Conservation (phyloP, 2,888 invertebrate genomes). For the Drosophila engyochracea region DNA sequence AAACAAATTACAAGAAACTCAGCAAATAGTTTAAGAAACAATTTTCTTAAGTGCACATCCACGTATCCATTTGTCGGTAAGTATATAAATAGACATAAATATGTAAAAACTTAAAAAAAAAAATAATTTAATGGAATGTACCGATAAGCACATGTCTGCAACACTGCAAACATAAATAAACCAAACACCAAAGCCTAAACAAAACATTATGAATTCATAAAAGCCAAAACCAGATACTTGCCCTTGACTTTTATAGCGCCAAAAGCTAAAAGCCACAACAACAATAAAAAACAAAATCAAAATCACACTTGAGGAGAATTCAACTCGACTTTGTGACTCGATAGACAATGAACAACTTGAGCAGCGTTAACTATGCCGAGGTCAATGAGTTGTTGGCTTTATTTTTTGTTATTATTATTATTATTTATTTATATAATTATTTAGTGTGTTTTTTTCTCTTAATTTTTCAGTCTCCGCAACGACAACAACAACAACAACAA, state of each 20-base stretch:
- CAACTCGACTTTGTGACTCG: slow-evolving; percentile 19
- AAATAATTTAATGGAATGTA: too few relatives aligned
- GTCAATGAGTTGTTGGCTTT: slow-evolving; percentile 35
- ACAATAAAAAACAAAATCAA: slow-evolving; percentile 13
- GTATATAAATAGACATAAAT: neutral
- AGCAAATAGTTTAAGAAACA: neutral
- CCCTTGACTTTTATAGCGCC: slow-evolving; percentile 55
- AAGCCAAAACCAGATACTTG: slow-evolving; percentile 34
- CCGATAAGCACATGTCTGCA: neutral
- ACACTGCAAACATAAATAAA: neutral
- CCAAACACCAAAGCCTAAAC: neutral
- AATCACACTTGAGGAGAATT: slow-evolving; percentile 18
- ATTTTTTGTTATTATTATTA: neutral
- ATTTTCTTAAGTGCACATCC: neutral
- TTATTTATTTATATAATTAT: neutral
- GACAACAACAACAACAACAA: neutral
- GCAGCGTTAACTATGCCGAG: slow-evolving; percentile 40
- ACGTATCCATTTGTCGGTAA: too few relatives aligned
- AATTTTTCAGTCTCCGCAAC: neutral
- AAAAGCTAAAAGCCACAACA: slow-evolving; percentile 2
- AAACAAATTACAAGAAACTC: too few relatives aligned
- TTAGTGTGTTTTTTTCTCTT: slow-evolving; percentile 4
- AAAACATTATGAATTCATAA: slow-evolving; percentile 19
- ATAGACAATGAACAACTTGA: slow-evolving; percentile 24
- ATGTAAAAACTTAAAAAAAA: too few relatives aligned